A percentile compares a stretch with the other conserved stretches of the same genome.
These are phyloP conservation scores for Esox masquinongy DNA, from an alignment of 2,797 vertebrate species.

Conservation along the genomic window DNA sequence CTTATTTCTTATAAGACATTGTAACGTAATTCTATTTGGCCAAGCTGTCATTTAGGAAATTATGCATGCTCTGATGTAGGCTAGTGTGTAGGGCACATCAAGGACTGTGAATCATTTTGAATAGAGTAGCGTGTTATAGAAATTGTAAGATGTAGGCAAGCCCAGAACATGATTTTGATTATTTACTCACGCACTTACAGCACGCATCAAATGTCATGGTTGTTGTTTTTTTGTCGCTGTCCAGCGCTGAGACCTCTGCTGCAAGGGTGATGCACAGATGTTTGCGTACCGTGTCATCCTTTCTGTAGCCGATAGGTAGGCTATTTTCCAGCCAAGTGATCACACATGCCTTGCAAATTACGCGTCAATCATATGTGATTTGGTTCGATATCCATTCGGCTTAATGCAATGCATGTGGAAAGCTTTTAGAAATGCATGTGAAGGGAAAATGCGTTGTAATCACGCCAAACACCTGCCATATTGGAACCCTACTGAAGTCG, in stretches of 20 bases:
- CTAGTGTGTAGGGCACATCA: conserved; percentile 19
- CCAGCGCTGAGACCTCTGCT: background rate
- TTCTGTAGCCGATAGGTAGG: background rate
- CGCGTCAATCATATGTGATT: background rate
- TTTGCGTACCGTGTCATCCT: conserved; percentile 41
- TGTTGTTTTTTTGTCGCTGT: background rate
- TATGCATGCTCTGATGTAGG: background rate
- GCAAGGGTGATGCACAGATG: conserved; percentile 55
- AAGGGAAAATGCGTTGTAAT: background rate
- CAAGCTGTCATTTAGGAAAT: conserved; percentile 6
- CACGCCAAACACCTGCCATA: conserved; percentile 26
- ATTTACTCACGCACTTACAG: background rate
- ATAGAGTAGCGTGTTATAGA: conserved; percentile 20
- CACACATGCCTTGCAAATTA: background rate
- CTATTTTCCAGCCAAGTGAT: background rate
- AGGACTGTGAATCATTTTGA: conserved; percentile 18
- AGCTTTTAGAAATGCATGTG: background rate
- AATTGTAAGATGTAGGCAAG: background rate
- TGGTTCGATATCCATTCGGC: background rate
- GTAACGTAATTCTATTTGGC: background rate
- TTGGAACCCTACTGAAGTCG: conserved; percentile 45
- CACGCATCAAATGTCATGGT: background rate
- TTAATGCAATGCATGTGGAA: background rate
- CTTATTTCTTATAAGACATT: background rate
- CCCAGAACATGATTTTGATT: background rate